phyloP scores from a whole-genome alignment of 2,113 vertebrate species.

The Holacanthus passer region DNA sequence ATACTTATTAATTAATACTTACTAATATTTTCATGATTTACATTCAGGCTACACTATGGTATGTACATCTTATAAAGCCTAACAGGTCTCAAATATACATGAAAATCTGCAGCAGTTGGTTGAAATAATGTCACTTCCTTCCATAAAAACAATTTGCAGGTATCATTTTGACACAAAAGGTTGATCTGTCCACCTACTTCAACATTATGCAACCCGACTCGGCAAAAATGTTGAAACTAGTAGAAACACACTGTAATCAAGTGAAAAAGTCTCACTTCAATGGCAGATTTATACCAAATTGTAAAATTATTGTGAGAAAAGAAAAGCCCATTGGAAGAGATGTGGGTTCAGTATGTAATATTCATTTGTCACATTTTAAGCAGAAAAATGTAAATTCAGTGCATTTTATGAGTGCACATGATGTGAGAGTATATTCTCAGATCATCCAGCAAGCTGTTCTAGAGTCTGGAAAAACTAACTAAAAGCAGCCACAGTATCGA shows the following conservation, averaged over 20 bases:
- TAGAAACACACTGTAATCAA: constrained; percentile 1
- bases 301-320: neutral
- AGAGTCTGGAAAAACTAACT: constrained; percentile 41
- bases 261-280: neutral
- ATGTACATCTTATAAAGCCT: neutral
- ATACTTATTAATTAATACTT: neutral
- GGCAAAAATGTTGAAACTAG: constrained; percentile 2
- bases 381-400: constrained; percentile 17
- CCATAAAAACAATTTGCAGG: neutral
- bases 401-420: constrained; percentile 5
- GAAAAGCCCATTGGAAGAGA: neutral
- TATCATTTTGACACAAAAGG: constrained; percentile 20
- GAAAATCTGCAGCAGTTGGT: neutral
- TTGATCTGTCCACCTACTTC: constrained; percentile 9
- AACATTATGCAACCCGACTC: neutral
- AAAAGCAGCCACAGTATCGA: constrained; percentile 44
- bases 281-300: neutral
- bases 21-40: neutral
- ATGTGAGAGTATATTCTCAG: constrained; percentile 34
- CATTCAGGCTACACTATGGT: neutral
- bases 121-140: neutral
- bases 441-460: constrained; percentile 40
- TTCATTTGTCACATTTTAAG: constrained; percentile 7
- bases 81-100: neutral
- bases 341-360: constrained; percentile 5